Conservation (phyloP, 2,888 invertebrate species). For the Cheilosia vernalis region DNA sequence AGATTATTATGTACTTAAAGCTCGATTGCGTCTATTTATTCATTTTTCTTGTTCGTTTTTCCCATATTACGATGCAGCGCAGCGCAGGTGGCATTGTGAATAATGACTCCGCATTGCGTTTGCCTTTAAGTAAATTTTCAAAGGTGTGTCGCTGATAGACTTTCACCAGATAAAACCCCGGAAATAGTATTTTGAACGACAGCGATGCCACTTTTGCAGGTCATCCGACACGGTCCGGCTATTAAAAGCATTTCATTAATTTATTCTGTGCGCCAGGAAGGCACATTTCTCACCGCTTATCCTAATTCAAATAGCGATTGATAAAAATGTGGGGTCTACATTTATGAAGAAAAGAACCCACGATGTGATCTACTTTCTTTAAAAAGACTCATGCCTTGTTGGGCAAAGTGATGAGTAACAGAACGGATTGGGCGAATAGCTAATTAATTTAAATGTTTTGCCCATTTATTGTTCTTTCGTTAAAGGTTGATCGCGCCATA, state of each 20-base stretch:
- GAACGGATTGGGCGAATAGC: too few relatives aligned
- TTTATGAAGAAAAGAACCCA: neutral
- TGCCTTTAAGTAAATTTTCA: conserved; percentile 1
- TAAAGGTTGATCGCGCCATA: too few relatives aligned
- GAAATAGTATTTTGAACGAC: conserved; percentile 27
- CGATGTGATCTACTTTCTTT: neutral
- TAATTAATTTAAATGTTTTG: too few relatives aligned
- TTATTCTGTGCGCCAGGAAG: neutral
- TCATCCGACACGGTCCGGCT: conserved; percentile 51
- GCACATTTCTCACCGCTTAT: neutral
- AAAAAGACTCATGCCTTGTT: neutral
- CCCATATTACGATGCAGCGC: neutral
- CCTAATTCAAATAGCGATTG: neutral
- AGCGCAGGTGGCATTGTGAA: neutral
- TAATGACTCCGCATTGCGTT: neutral
- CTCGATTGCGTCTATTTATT: too few relatives aligned
- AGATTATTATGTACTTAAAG: too few relatives aligned
- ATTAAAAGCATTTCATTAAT: conserved; percentile 26
- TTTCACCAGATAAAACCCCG: conserved; percentile 55
- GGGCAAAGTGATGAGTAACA: too few relatives aligned
- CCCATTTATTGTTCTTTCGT: too few relatives aligned
- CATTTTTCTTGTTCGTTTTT: too few relatives aligned
- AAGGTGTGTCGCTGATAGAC: conserved; percentile 14
- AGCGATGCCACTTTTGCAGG: conserved; percentile 28
- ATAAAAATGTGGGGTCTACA: too few relatives aligned